A percentile compares a stretch with the other conserved stretches of the same genome.
phyloP scores from a whole-genome alignment of 2,888 invertebrate species.

The Drosophila atripex region DNA sequence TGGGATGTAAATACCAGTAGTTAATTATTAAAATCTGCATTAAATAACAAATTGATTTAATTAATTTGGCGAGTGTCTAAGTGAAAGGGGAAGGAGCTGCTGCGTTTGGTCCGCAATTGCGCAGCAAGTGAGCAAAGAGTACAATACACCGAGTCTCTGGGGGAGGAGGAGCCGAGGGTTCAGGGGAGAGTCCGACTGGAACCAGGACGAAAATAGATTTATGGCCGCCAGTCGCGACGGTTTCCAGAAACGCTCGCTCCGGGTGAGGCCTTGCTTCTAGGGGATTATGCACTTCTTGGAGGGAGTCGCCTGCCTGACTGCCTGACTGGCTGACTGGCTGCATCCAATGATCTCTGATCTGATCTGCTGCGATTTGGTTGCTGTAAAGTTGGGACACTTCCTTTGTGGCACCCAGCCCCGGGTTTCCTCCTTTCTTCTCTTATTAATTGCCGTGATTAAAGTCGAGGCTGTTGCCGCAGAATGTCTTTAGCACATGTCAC shows the following conservation, averaged over 20 bases:
- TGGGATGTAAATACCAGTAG: not conserved
- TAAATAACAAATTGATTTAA: constrained; percentile 5
- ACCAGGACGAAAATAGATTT: constrained; percentile 76
- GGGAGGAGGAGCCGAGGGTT: not conserved
- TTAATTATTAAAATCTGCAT: not conserved
- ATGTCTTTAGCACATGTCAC: constrained; percentile 78
- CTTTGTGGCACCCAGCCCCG: constrained; percentile 50
- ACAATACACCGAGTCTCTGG: constrained; percentile 17
- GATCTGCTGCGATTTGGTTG: constrained; percentile 26
- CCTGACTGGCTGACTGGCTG: constrained; percentile 1
- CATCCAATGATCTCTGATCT: constrained; percentile 18
- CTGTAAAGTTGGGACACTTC: constrained; percentile 29
- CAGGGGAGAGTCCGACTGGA: constrained; percentile 54
- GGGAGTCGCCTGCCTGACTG: constrained; percentile 8
- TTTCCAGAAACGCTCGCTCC: constrained; percentile 64
- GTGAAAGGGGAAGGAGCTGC: constrained; percentile 17
- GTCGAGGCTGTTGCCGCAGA: constrained; percentile 53
- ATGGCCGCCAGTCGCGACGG: constrained; percentile 67
- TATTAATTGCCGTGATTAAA: constrained; percentile 78
- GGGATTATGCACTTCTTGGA: constrained; percentile 12
- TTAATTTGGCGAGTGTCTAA: constrained; percentile 18
- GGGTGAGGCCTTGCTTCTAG: constrained; percentile 55
- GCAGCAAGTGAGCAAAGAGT: constrained; percentile 61
- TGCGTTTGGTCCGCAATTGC: constrained; percentile 58
- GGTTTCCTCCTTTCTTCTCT: constrained; percentile 38